A percentile compares a stretch with the other conserved stretches of the same genome.
Conservation (phyloP, 2,888 invertebrate species). For the Conus canariensis region DNA sequence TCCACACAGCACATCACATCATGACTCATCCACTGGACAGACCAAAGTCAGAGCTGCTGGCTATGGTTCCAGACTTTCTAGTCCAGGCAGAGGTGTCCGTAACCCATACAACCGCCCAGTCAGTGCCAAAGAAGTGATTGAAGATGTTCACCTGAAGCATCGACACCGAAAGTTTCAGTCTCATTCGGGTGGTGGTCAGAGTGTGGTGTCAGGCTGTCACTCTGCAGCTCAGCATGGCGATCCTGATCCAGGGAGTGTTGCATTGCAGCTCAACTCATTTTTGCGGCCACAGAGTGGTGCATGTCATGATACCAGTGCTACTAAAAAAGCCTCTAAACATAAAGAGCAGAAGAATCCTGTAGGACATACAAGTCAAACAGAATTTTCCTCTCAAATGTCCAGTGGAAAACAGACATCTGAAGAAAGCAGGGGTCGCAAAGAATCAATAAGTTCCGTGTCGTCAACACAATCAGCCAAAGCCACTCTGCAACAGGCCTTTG, state of each 20-base stretch:
- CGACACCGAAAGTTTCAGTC: neutral
- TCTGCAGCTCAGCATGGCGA: neutral
- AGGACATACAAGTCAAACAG: neutral
- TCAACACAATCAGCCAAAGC: conserved; percentile 17
- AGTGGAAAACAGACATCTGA: neutral
- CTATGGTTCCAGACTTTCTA: neutral
- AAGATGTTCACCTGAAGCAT: conserved; percentile 55
- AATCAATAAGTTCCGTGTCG: neutral
- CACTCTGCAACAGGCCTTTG: conserved; percentile 23
- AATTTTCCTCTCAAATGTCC: neutral
- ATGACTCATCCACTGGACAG: neutral
- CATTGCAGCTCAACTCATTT: conserved; percentile 61
- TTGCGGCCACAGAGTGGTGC: conserved; percentile 64
- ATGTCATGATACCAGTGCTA: neutral
- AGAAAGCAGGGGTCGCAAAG: neutral
- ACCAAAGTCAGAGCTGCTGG: neutral
- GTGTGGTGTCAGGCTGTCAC: neutral
- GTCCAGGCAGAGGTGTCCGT: conserved; percentile 44
- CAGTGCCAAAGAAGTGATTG: conserved; percentile 73
- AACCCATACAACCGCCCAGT: conserved; percentile 73
- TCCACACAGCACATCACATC: conserved; percentile 6
- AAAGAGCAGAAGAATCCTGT: neutral
- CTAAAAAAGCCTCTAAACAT: neutral
- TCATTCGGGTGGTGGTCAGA: neutral
- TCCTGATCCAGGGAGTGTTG: neutral